phyloP scores from a whole-genome alignment of 2,797 vertebrate species.

The Rallus crepitans region DNA sequence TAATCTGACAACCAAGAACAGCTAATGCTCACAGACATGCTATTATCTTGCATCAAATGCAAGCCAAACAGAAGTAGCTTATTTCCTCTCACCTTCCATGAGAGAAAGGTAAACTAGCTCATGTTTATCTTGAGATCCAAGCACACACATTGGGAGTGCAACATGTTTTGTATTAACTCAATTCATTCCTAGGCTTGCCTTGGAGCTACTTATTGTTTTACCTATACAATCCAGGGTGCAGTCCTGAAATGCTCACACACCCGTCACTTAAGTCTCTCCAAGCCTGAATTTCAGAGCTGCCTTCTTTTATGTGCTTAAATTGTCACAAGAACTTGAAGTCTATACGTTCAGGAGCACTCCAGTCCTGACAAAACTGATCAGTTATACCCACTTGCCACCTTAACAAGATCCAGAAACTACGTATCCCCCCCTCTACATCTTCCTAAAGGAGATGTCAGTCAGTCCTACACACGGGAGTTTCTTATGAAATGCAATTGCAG shows the following conservation, averaged over 20 bases:
- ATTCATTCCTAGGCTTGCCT: neutral
- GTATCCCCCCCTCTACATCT: neutral
- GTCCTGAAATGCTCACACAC: neutral
- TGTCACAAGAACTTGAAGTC: neutral
- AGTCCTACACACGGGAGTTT: neutral
- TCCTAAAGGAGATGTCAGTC: neutral
- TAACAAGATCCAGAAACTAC: neutral
- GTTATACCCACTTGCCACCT: neutral
- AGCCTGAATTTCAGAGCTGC: neutral
- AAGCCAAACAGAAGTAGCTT: neutral
- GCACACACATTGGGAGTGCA: neutral
- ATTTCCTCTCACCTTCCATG: neutral
- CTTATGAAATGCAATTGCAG: neutral
- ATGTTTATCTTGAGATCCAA: conserved; percentile 4
- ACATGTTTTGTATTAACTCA: neutral
- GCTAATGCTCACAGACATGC: neutral
- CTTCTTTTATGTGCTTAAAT: neutral
- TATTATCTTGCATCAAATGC: neutral
- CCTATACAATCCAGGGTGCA: neutral
- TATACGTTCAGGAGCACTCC: neutral
- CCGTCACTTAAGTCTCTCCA: neutral
- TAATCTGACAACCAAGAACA: neutral
- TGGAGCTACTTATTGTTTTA: neutral
- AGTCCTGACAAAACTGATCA: neutral
- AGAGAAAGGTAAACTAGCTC: neutral